Percentiles rank a stretch among this genome's conserved stretches.
Evolutionary conservation across 2,888 invertebrate genomes (phyloP).

Genomic region (Ophioninae sp.): DNA sequence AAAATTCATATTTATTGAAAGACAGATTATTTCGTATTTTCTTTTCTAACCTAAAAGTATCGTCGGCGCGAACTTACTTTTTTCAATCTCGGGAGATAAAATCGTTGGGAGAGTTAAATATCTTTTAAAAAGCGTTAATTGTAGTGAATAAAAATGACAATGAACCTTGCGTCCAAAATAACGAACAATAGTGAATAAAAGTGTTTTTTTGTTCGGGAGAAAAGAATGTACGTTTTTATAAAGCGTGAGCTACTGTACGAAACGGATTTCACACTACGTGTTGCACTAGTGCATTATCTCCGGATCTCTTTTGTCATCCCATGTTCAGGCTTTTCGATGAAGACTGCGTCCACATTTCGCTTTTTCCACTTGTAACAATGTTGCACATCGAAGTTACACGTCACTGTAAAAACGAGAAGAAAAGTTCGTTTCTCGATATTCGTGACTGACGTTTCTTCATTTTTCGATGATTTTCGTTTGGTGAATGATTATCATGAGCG

Average conservation of each 20-base stretch:
- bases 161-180: too few relatives aligned
- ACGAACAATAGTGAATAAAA: not conserved
- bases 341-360: conserved; percentile 23
- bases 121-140: too few relatives aligned
- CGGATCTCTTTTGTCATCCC: conserved; percentile 40
- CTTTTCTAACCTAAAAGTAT: not conserved
- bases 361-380: not conserved
- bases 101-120: not conserved
- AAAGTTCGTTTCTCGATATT: conserved; percentile 25
- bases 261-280: conserved; percentile 4
- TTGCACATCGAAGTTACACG: not conserved
- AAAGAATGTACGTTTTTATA: not conserved
- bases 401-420: not conserved
- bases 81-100: not conserved
- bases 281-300: conserved; percentile 18
- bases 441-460: not conserved
- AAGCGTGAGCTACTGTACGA: not conserved
- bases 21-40: not conserved
- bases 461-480: not conserved
- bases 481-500: not conserved
- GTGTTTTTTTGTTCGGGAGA: not conserved
- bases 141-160: too few relatives aligned
- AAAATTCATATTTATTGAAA: not conserved
- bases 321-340: conserved; percentile 34
- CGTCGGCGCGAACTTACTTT: not conserved